Evolutionary conservation across 2,113 vertebrate species (phyloP), one percentile per base, ranked within the genome.

Genomic region (Lepus timidus): DNA sequence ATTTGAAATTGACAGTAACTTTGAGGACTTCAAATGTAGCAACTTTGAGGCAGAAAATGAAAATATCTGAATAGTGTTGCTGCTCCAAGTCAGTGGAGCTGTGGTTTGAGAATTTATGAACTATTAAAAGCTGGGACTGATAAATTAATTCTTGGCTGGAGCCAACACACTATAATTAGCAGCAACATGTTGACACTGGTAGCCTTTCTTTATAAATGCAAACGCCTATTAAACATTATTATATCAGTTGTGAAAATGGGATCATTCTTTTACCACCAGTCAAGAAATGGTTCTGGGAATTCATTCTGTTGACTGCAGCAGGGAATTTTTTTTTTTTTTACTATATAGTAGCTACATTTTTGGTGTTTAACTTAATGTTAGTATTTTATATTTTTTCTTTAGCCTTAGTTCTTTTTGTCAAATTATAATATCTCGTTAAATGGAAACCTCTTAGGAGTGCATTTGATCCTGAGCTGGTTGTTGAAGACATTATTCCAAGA

Each of bases 121-220:
- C 8, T 78, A 58, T 79, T 91, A 88, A 85, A 90, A 73, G 12
- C 9, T 90, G 79, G 20, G 55, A 44, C 9, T 62, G 22, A 76
- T 70, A 89, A 83, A 64, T 74, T 87, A 75, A 81, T 62, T 68
- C n/a, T 93, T 91, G 83, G 22, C 33, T 70, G 31, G 29, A 68
- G 6, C 6, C 20, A 88, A 67, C 29, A n/a, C 2, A 93, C 82
- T 64, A 68, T 4, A 51, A 61, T 85, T 67, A 92, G 1, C 12
- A 65, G 33, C 19, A 83, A 36, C 14, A 36, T 80, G 68, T n/a
- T 73, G 62, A 76, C 44, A n/a, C 85, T 61, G 61, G 61, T 58
- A 85, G 5, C 4, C 67, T 88, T 87, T 39, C 51, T 88, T 80
- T 87, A 70, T 52, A 87, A 91, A 80, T 70, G 3, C 19, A 20